phyloP scores from a whole-genome alignment of 1,140 invertebrate genomes.

The Aporrectodea caliginosa region DNA sequence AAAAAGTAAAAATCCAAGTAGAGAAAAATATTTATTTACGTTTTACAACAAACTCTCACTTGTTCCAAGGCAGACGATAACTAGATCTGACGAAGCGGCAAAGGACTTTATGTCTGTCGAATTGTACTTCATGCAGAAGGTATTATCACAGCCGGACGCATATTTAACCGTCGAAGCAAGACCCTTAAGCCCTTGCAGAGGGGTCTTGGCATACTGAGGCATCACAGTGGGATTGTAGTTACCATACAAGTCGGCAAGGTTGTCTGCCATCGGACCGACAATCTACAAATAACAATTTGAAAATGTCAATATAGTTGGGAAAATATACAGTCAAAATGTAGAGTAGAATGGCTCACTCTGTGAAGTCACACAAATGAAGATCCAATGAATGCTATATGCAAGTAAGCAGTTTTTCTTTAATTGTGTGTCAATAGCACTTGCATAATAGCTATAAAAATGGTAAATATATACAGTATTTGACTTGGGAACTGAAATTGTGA shows the following conservation, averaged over 20 bases:
- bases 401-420: too few species aligned
- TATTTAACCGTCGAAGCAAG: slow-evolving; percentile 36
- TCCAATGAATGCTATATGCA: too few species aligned
- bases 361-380: too few species aligned
- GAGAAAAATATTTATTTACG: too few species aligned
- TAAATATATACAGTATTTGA: too few species aligned
- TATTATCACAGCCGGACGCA: slow-evolving; percentile 43
- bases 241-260: slow-evolving; percentile 47
- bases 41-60: background rate
- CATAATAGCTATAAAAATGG: too few species aligned
- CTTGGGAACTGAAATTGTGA: too few species aligned
- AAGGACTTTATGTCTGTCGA: slow-evolving; percentile 9
- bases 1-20: too few species aligned
- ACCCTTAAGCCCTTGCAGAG: slow-evolving; percentile 39
- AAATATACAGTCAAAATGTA: too few species aligned
- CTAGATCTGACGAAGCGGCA: slow-evolving; percentile 8
- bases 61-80: slow-evolving; percentile 32
- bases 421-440: too few species aligned
- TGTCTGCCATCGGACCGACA: slow-evolving; percentile 52
- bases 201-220: slow-evolving; percentile 41
- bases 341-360: too few species aligned
- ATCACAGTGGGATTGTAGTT: slow-evolving; percentile 42
- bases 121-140: slow-evolving; percentile 41
- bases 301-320: too few species aligned
- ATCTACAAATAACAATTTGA: slow-evolving; percentile 4